These are phyloP conservation scores for Tichodroma muraria DNA, from an alignment of 2,113 vertebrate species.

Conservation along the genomic window DNA sequence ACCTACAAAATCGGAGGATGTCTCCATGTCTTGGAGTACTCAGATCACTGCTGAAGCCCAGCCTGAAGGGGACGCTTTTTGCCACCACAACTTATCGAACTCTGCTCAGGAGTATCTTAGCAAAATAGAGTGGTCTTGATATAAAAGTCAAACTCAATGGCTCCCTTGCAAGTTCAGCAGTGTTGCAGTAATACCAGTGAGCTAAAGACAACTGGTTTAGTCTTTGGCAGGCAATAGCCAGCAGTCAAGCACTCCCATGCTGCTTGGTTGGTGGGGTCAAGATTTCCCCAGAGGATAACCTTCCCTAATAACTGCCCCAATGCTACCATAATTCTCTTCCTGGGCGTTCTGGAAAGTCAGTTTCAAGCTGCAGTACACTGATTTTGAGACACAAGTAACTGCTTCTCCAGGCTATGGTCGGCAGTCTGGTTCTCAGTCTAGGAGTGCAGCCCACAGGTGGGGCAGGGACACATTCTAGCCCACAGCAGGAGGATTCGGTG, in stretches of 20 bases:
- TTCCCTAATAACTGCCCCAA: neutral
- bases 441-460: conserved; percentile 8
- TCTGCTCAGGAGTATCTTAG: neutral
- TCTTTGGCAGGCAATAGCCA: neutral
- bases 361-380: neutral
- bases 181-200: neutral
- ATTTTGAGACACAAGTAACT: neutral
- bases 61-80: neutral
- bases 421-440: neutral
- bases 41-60: neutral
- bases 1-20: neutral
- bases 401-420: neutral
- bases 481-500: neutral
- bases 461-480: neutral
- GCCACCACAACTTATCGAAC: neutral
- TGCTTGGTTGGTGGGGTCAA: neutral
- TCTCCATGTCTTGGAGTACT: neutral
- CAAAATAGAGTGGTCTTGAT: neutral
- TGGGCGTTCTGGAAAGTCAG: neutral
- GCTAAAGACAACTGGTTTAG: neutral
- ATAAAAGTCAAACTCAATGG: neutral
- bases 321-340: neutral
- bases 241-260: neutral
- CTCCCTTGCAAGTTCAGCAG: neutral
- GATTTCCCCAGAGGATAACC: neutral